Evolutionary conservation across 2,113 vertebrate genomes (phyloP).

Genomic region (Microcebus griseorufus): DNA sequence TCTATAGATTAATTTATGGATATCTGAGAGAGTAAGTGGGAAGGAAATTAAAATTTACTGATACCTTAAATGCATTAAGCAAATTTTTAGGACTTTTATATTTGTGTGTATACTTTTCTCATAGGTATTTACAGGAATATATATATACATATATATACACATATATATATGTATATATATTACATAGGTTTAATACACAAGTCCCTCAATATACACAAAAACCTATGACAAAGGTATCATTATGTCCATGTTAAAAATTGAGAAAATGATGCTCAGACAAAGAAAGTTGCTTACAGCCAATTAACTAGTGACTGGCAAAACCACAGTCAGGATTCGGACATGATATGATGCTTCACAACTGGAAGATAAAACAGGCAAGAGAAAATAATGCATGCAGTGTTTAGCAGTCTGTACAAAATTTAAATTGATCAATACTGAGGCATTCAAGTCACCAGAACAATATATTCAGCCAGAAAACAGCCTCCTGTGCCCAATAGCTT

Average conservation of each 20-base stretch:
- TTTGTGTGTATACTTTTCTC: neutral
- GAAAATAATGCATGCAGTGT: neutral
- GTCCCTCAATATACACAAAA: neutral
- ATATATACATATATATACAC: neutral
- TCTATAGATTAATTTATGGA: neutral
- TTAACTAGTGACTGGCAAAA: neutral
- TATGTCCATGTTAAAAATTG: neutral
- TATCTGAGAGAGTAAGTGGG: neutral
- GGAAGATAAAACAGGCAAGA: constrained; percentile 30
- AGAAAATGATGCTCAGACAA: neutral
- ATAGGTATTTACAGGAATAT: neutral
- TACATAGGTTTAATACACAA: neutral
- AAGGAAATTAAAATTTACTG: constrained; percentile 1
- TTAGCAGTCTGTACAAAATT: constrained; percentile 38
- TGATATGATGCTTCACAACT: neutral
- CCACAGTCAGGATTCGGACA: neutral
- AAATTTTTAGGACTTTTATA: neutral
- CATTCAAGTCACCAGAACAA: neutral
- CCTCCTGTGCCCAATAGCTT: neutral
- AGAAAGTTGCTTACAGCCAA: neutral
- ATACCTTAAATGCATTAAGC: neutral
- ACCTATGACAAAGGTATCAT: neutral
- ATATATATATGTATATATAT: neutral
- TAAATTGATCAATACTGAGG: constrained; percentile 28
- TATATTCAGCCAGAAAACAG: constrained; percentile 41